Conservation (phyloP, 2,797 vertebrate species). For the Spondyliosoma cantharus region DNA sequence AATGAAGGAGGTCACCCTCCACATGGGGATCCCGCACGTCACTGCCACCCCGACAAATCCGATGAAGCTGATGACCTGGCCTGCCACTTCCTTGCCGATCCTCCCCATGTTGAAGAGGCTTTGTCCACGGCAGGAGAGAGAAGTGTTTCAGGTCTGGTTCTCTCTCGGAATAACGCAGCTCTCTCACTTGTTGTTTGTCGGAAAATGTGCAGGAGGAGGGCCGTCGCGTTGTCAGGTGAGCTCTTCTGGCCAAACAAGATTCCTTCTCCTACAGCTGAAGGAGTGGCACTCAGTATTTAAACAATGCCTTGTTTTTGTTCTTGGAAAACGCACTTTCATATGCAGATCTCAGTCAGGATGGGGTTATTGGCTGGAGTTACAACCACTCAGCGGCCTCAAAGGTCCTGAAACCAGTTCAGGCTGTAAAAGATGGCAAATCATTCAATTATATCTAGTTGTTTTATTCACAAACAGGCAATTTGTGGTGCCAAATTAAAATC, state of each 20-base stretch:
- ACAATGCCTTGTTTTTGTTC: slow-evolving; percentile 17
- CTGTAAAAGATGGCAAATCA: not conserved
- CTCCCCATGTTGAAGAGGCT: slow-evolving; percentile 78
- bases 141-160: slow-evolving; percentile 24
- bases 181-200: slow-evolving; percentile 45
- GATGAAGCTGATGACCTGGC: slow-evolving; percentile 78
- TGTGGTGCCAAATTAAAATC: slow-evolving; percentile 9
- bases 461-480: not conserved
- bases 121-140: slow-evolving; percentile 31
- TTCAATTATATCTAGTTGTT: not conserved
- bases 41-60: slow-evolving; percentile 79
- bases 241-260: slow-evolving; percentile 78
- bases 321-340: slow-evolving; percentile 25
- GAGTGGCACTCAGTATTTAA: slow-evolving; percentile 55
- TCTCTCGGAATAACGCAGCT: slow-evolving; percentile 19
- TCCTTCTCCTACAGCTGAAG: slow-evolving; percentile 56
- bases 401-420: slow-evolving; percentile 20
- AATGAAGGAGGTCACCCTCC: slow-evolving; percentile 83
- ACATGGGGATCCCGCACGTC: slow-evolving; percentile 83
- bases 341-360: slow-evolving; percentile 1
- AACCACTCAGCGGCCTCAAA: not conserved
- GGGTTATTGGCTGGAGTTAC: not conserved
- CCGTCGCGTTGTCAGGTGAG: slow-evolving; percentile 42
- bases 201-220: slow-evolving; percentile 63
- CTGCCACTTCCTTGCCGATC: slow-evolving; percentile 80